These are phyloP conservation scores for Melanostigma gelatinosum DNA, from an alignment of 2,113 vertebrate species.

Conservation along the genomic window DNA sequence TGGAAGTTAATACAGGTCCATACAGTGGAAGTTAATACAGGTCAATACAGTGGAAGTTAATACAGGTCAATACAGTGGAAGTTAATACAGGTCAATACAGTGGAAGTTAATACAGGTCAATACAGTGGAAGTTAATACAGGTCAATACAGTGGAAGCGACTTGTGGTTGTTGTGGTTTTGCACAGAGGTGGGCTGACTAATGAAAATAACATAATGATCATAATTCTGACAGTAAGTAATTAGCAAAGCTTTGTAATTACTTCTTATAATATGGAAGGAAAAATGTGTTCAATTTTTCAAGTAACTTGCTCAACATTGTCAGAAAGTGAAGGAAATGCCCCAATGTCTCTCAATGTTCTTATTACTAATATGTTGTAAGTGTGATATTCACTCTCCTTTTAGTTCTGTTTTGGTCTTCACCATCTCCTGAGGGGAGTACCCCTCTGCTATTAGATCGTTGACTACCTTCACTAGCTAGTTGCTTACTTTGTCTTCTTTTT, in stretches of 20 bases:
- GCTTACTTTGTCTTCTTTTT: not conserved
- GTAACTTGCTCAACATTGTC: no score
- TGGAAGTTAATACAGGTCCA: no score
- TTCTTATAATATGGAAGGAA: not conserved
- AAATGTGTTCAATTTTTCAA: not conserved
- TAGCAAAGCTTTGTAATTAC: not conserved
- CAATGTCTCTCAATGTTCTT: not conserved
- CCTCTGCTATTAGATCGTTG: not conserved
- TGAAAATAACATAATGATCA: no score
- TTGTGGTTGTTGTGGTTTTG: not conserved
- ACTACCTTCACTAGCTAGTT: not conserved
- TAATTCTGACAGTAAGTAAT: no score
- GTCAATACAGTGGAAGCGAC: not conserved
- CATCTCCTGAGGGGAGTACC: not conserved
- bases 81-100: not conserved
- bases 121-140: not conserved
- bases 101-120: not conserved
- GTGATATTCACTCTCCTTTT: no score
- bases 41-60: no score
- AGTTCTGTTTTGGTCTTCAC: no score
- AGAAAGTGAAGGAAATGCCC: not conserved
- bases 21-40: no score
- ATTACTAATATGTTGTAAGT: not conserved
- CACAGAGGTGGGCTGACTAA: not conserved
- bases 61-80: not conserved